A percentile compares a stretch with the other conserved stretches of the same genome.
Conservation (phyloP, 2,113 vertebrate genomes). For the Calonectris borealis region DNA sequence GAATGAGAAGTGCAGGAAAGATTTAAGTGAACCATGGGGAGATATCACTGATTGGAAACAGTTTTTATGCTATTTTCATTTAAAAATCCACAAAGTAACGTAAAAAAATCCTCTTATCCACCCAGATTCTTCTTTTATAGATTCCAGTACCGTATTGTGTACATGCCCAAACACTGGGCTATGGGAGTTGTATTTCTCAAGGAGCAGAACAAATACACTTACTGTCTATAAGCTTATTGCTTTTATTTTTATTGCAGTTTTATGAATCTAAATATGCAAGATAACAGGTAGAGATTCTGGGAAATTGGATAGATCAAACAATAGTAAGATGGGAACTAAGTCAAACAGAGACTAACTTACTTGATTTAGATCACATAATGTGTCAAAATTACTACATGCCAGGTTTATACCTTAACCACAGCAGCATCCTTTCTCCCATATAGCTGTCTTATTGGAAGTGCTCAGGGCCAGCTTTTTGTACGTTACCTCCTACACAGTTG, state of each 20-base stretch:
- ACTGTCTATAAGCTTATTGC: background rate
- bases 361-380: background rate
- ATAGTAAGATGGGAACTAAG: background rate
- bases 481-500: background rate
- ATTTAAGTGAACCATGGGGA: background rate
- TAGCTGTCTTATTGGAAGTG: background rate
- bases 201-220: background rate
- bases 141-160: background rate
- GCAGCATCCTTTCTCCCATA: background rate
- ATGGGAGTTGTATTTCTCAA: background rate
- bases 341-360: background rate
- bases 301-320: background rate
- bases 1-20: background rate
- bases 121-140: background rate
- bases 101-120: background rate
- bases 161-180: too few species aligned
- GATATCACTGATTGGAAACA: background rate
- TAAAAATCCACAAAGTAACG: background rate
- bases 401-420: background rate
- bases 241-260: background rate
- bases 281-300: background rate
- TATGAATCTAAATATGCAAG: background rate
- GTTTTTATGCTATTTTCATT: background rate
- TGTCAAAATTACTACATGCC: background rate
- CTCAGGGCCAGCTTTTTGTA: background rate